phyloP scores from a whole-genome alignment of 1,140 invertebrate species.

The Drosophila quadrilineata region DNA sequence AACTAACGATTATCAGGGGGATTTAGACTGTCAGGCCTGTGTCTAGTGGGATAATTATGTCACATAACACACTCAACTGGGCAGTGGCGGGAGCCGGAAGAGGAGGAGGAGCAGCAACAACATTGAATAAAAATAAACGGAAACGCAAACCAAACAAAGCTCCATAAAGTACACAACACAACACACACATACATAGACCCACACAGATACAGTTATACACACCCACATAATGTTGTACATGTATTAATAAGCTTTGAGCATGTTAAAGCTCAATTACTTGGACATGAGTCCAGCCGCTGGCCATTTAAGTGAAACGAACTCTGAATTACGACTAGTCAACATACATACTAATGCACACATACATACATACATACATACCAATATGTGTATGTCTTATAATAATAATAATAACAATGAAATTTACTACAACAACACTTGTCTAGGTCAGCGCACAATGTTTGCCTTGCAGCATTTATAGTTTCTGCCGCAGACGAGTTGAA shows the following conservation, averaged over 20 bases:
- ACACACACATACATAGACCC: slow-evolving; percentile 3
- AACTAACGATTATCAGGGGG: slow-evolving; percentile 20
- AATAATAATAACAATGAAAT: slow-evolving; percentile 25
- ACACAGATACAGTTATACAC: slow-evolving; percentile 22
- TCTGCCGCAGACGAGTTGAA: too few species aligned
- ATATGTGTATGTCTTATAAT: background rate
- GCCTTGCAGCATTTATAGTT: too few species aligned
- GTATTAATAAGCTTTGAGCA: slow-evolving; percentile 62
- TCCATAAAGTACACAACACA: slow-evolving; percentile 21
- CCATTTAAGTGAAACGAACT: slow-evolving; percentile 32
- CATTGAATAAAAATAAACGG: slow-evolving; percentile 33
- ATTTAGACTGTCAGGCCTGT: slow-evolving; percentile 17
- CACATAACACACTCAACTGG: slow-evolving; percentile 37
- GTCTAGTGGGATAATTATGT: slow-evolving; percentile 37
- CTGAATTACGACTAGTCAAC: slow-evolving; percentile 6
- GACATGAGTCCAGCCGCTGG: slow-evolving; percentile 34
- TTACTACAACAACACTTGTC: slow-evolving; percentile 23
- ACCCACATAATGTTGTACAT: slow-evolving; percentile 21
- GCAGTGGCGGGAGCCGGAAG: too few species aligned
- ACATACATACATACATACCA: background rate
- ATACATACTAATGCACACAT: background rate
- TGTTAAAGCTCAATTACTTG: slow-evolving; percentile 60
- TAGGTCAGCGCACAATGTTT: background rate
- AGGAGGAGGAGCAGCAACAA: slow-evolving; percentile 9
- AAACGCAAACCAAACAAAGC: slow-evolving; percentile 45